Percentiles rank a stretch among this genome's conserved stretches.
Evolutionary conservation across 2,888 invertebrate species (phyloP).

Genomic region (Leptogaster cylindrica): DNA sequence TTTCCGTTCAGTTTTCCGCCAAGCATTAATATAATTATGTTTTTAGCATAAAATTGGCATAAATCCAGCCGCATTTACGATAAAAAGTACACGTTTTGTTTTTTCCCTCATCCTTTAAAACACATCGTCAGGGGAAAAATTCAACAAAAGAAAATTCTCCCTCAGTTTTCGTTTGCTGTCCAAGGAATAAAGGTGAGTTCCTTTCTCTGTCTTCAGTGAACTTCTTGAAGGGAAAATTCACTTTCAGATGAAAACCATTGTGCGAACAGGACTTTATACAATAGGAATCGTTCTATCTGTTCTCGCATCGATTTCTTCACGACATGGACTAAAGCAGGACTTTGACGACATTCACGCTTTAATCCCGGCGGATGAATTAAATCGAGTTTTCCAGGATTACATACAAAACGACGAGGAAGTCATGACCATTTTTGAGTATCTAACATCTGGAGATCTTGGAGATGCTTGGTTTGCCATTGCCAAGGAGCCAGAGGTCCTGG

Average conservation of each 20-base stretch:
- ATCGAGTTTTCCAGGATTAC: conserved; percentile 4
- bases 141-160: too few relatives aligned
- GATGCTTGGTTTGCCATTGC: conserved; percentile 14
- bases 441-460: conserved; percentile 15
- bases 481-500: conserved; percentile 4
- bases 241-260: conserved; percentile 4
- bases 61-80: too few relatives aligned
- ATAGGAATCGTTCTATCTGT: neutral
- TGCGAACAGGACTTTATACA: neutral
- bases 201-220: neutral
- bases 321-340: neutral
- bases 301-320: neutral
- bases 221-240: too few relatives aligned
- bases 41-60: too few relatives aligned
- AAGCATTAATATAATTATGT: too few relatives aligned
- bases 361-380: conserved; percentile 8
- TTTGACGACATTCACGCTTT: conserved; percentile 4
- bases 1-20: too few relatives aligned
- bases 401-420: conserved; percentile 11
- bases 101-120: too few relatives aligned
- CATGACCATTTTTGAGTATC: conserved; percentile 1
- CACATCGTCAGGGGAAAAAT: too few relatives aligned
- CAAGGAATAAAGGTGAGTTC: neutral
- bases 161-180: neutral
- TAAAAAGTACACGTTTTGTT: too few relatives aligned